Base-by-base conservation (phyloP, 2,888 invertebrate genomes). In the Beris chalybata region DNA sequence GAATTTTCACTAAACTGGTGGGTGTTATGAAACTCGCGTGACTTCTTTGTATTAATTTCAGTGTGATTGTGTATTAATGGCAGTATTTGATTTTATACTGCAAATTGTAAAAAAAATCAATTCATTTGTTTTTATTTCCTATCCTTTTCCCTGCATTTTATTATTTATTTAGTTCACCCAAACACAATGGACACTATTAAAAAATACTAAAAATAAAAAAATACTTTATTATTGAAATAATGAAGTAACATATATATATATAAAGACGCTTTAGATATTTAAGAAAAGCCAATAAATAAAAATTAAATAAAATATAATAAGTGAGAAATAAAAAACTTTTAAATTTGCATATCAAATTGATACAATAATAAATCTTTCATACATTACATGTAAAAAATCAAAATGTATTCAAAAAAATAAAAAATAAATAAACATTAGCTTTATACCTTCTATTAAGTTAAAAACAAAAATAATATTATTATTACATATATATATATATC, bases 301-400 rank as follows among this genome's bases (percentile, higher is more conserved):
- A 3, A 7, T 38, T 38, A 38, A 38, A 38, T 7, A 38, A 38
- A 38, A 54, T 54, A 31, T 29, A 54, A 9, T 48, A 48, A 50
- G 48, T 58, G 31, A 30, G 61, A 61, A 38, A 7, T 7, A 38
- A 38, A 32, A 50, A 15, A 50, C 15, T 61, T 59, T 59, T 59
- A 59, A 47, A 59, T 59, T 66, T 66, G 66, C 66, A 66, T 66
- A 66, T 66, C 66, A 66, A 66, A 32, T 61, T 66, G 48, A 61
- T 47, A 66, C 59, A 59, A 66, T 61, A 61, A 66, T 22, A 61
- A 50, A 38, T 50, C 15, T 50, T 61, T 61, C 52, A 61, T 61
- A 50, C 61, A 50, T 61, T 59, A 47, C 50, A 52, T 50, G 61
- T 59, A 43, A 22, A 58, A 47, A 7, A 38, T 43, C 11, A 11